A percentile compares a stretch with the other conserved stretches of the same genome.
Conservation (phyloP, 2,888 invertebrate species). For the Pseudococcus longispinus region DNA sequence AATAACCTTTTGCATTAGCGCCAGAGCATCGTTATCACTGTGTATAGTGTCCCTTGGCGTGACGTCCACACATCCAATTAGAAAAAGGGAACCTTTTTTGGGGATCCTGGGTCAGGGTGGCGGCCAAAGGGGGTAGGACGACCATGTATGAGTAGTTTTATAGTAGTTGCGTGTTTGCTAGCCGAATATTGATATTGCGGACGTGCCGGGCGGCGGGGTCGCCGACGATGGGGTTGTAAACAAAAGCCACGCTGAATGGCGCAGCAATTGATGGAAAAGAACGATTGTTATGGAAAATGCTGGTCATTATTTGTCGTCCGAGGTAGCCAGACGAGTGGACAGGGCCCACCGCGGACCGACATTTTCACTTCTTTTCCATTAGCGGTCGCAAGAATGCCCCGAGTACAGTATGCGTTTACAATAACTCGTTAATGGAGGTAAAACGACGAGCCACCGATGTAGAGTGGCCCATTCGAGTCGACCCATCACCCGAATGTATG, state of each 20-base stretch:
- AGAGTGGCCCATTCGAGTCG: neutral
- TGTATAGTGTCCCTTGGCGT: neutral
- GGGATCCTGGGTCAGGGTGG: neutral
- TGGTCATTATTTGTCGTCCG: neutral
- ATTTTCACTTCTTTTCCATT: neutral
- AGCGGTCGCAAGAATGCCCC: conserved; percentile 10
- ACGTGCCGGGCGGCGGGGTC: neutral
- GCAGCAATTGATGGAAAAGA: conserved; percentile 22
- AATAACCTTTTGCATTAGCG: conserved; percentile 26
- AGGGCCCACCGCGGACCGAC: neutral
- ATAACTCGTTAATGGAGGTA: conserved; percentile 16
- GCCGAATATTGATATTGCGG: neutral
- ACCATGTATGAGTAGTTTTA: neutral
- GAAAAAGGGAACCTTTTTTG: conserved; percentile 6
- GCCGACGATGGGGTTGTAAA: neutral
- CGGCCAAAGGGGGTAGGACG: neutral
- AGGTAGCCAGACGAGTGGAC: neutral
- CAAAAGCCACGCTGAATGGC: conserved; percentile 26
- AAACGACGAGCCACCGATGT: neutral
- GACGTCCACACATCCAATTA: conserved; percentile 13
- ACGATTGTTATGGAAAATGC: conserved; percentile 34
- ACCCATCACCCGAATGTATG: neutral
- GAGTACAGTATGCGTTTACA: neutral
- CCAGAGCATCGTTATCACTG: conserved; percentile 2
- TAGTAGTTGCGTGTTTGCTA: conserved; percentile 26